These are phyloP conservation scores for Junonia oenone DNA, from an alignment of 2,888 invertebrate species.

Conservation along the genomic window DNA sequence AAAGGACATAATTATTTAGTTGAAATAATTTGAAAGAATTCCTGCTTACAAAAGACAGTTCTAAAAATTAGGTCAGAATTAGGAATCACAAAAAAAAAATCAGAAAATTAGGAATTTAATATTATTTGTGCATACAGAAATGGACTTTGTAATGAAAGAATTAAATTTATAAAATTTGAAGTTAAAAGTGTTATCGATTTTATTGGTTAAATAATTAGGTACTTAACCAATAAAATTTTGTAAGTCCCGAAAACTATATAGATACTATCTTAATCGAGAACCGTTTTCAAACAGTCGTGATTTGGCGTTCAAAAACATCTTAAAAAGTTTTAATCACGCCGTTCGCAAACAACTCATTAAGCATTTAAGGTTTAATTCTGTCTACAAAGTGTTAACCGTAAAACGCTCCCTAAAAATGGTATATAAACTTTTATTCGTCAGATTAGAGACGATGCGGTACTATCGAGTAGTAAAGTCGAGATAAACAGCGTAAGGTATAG, in stretches of 20 bases:
- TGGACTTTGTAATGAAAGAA: too few relatives aligned
- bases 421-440: slow-evolving; percentile 70
- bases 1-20: too few relatives aligned
- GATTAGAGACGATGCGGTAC: slow-evolving; percentile 59
- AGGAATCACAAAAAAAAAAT: too few relatives aligned
- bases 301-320: slow-evolving; percentile 45
- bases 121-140: too few relatives aligned
- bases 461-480: slow-evolving; percentile 61
- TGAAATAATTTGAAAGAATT: too few relatives aligned
- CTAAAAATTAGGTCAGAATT: too few relatives aligned
- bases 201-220: background rate
- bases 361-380: slow-evolving; percentile 66
- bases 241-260: slow-evolving; percentile 2
- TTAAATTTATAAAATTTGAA: too few relatives aligned
- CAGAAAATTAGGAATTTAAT: too few relatives aligned
- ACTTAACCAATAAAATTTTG: too few relatives aligned
- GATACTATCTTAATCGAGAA: slow-evolving; percentile 5
- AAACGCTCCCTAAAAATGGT: slow-evolving; percentile 66
- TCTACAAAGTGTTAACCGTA: slow-evolving; percentile 65
- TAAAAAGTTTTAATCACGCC: slow-evolving; percentile 61
- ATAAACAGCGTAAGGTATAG: slow-evolving; percentile 59
- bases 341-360: slow-evolving; percentile 56
- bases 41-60: too few relatives aligned
- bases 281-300: slow-evolving; percentile 20
- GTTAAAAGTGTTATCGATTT: background rate